Percentiles rank a stretch among this genome's conserved stretches.
Conservation (phyloP, 2,113 vertebrate species). For the Nyctibius bracteatus region DNA sequence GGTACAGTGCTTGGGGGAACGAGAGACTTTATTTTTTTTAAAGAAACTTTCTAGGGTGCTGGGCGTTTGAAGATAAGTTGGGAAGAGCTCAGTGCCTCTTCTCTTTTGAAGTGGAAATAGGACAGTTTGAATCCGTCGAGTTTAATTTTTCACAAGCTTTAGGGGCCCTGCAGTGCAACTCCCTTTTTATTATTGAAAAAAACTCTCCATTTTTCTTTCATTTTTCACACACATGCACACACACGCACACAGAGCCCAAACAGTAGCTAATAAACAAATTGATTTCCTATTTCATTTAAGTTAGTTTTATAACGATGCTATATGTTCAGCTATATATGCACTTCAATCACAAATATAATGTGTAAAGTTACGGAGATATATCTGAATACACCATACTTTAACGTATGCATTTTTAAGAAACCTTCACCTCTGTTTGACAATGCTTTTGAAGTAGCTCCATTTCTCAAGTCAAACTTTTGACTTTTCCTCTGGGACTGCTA, state of each 20-base stretch:
- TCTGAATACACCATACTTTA: slow-evolving; percentile 22
- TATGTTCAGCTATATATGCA: background rate
- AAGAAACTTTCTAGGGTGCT: slow-evolving; percentile 88
- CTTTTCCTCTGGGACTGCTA: slow-evolving; percentile 72
- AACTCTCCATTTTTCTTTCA: slow-evolving; percentile 77
- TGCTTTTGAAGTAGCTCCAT: slow-evolving; percentile 78
- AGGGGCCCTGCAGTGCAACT: slow-evolving; percentile 86
- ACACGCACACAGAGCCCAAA: background rate
- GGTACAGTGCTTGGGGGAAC: slow-evolving; percentile 96
- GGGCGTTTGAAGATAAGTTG: slow-evolving; percentile 94
- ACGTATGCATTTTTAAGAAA: slow-evolving; percentile 65
- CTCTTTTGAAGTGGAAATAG: slow-evolving; percentile 99
- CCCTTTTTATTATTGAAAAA: slow-evolving; percentile 90
- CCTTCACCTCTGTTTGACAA: slow-evolving; percentile 70
- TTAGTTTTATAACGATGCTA: background rate
- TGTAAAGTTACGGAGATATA: slow-evolving; percentile 6
- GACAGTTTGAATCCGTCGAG: slow-evolving; percentile 99
- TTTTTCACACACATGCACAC: slow-evolving; percentile 15
- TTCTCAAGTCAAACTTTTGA: slow-evolving; percentile 77
- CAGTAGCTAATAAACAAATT: slow-evolving; percentile 63
- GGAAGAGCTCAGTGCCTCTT: slow-evolving; percentile 90
- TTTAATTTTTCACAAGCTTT: slow-evolving; percentile 99
- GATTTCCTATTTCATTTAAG: slow-evolving; percentile 47
- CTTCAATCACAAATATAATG: background rate
- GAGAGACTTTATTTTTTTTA: slow-evolving; percentile 82